A percentile compares a stretch with the other conserved stretches of the same genome.
Evolutionary conservation across 2,797 vertebrate species (phyloP).

Genomic region (Mallotus villosus): DNA sequence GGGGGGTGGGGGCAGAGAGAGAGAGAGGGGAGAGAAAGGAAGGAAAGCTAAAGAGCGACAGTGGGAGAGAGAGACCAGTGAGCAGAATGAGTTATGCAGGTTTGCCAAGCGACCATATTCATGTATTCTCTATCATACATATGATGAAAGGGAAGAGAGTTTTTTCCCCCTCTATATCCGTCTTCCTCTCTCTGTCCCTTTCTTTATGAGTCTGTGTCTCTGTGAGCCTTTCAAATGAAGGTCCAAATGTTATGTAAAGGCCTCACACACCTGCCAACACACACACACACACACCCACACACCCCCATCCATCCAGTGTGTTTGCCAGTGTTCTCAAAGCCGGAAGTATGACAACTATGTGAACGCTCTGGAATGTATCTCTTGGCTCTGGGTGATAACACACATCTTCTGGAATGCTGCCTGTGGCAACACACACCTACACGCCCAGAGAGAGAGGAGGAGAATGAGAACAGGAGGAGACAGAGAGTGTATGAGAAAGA

Average conservation of each 20-base stretch:
- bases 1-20: conserved; percentile 47
- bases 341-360: conserved; percentile 53
- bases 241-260: conserved; percentile 16
- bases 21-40: conserved; percentile 9
- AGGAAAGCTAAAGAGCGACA: background rate
- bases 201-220: conserved; percentile 1
- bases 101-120: conserved; percentile 37
- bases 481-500: background rate
- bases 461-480: background rate
- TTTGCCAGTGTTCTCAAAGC: conserved; percentile 25
- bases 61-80: conserved; percentile 30
- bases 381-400: too few relatives aligned
- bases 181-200: background rate
- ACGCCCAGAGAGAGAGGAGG: conserved; percentile 3
- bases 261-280: conserved; percentile 3
- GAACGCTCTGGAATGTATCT: conserved; percentile 42
- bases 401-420: conserved; percentile 31
- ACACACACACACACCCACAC: background rate
- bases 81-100: conserved; percentile 64
- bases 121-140: conserved; percentile 11
- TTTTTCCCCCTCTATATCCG: background rate
- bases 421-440: conserved; percentile 28
- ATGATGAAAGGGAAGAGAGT: background rate
- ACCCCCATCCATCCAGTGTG: background rate
- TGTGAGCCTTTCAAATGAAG: background rate